phyloP scores from a whole-genome alignment of 2,888 invertebrate species.

The Lamproptera curius region DNA sequence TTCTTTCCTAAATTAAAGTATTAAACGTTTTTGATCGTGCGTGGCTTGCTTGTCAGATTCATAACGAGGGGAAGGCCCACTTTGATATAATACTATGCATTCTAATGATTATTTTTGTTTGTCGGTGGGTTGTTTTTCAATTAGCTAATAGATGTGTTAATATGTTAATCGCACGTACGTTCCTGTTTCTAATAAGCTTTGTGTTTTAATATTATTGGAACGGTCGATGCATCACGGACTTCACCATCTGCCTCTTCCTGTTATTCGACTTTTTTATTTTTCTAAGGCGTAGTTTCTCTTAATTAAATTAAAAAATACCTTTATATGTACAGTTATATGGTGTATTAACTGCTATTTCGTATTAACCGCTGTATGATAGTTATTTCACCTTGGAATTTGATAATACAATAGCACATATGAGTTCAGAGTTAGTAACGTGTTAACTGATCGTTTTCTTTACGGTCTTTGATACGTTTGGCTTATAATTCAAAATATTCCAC shows the following conservation, averaged over 20 bases:
- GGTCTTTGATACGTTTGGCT: not conserved
- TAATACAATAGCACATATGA: not conserved
- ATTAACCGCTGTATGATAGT: not conserved
- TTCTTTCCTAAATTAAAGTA: not conserved
- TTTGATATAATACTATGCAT: conserved; percentile 12
- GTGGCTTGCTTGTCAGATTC: conserved; percentile 4
- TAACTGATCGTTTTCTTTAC: not conserved
- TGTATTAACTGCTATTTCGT: not conserved
- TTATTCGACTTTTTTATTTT: not conserved
- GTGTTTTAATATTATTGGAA: conserved; percentile 1
- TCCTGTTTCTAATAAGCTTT: not conserved
- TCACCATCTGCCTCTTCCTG: not conserved
- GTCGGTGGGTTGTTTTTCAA: conserved; percentile 8
- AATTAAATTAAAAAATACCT: not conserved
- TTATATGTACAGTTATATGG: not conserved
- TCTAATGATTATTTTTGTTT: conserved; percentile 13
- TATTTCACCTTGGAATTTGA: not conserved
- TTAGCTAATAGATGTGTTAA: conserved; percentile 12
- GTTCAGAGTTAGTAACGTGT: not conserved
- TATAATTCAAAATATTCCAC: not conserved
- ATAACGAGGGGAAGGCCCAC: conserved; percentile 5
- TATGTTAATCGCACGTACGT: not conserved
- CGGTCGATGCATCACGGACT: not conserved
- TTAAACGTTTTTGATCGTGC: not conserved
- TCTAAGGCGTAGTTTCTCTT: not conserved